phyloP scores from a whole-genome alignment of 2,113 vertebrate genomes.

The Danionella cerebrum region DNA sequence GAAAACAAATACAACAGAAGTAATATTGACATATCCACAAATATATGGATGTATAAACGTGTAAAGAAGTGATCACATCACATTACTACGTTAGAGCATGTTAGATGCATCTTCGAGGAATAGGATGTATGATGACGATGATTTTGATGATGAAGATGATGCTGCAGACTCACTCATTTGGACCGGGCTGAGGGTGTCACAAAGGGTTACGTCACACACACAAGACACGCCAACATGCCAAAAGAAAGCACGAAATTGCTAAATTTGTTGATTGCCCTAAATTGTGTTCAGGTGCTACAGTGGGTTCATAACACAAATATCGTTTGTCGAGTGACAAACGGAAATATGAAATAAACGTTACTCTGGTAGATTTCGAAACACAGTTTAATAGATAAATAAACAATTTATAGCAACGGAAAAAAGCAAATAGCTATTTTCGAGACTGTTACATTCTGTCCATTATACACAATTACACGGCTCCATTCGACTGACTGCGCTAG shows the following conservation, averaged over 20 bases:
- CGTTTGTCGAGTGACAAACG: background rate
- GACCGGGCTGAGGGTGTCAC: slow-evolving; percentile 24
- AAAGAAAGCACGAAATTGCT: background rate
- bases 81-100: too few relatives aligned
- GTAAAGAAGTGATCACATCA: too few relatives aligned
- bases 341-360: too few relatives aligned
- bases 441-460: background rate
- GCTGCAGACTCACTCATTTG: slow-evolving; percentile 10
- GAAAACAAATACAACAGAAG: too few relatives aligned
- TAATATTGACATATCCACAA: too few relatives aligned
- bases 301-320: background rate
- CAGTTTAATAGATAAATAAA: background rate
- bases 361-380: background rate
- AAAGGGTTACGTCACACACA: slow-evolving; percentile 27
- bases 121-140: background rate
- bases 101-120: too few relatives aligned
- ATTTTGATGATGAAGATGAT: background rate
- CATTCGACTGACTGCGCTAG: background rate
- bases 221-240: background rate
- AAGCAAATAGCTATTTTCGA: background rate
- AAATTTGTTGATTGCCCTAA: background rate
- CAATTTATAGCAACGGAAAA: background rate
- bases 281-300: background rate
- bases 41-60: too few relatives aligned
- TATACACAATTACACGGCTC: background rate